These are phyloP conservation scores for Calameuta idolon DNA, from an alignment of 2,888 invertebrate genomes.

Conservation along the genomic window DNA sequence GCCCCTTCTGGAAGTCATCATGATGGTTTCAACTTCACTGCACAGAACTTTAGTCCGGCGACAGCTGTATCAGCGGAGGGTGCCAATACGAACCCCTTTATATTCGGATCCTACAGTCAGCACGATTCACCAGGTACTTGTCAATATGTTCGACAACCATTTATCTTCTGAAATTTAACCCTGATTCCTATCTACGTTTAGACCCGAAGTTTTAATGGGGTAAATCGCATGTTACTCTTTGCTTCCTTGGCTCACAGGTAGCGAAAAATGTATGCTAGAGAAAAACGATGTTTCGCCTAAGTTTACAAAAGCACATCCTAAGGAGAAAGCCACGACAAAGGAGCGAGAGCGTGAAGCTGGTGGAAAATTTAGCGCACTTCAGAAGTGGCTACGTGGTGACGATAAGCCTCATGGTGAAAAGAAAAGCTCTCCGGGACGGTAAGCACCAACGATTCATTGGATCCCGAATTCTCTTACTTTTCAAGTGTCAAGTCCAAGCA, in stretches of 20 bases:
- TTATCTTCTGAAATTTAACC: no score
- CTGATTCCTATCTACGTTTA: no score
- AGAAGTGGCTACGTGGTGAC: slow-evolving; percentile 72
- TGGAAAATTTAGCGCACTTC: slow-evolving; percentile 69
- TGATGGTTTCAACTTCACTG: slow-evolving; percentile 55
- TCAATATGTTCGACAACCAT: no score
- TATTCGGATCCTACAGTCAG: slow-evolving; percentile 63
- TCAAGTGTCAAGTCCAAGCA: no score
- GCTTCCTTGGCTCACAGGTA: slow-evolving; percentile 37
- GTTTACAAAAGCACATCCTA: slow-evolving; percentile 53
- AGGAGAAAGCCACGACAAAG: slow-evolving; percentile 53
- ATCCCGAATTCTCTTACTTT: not conserved
- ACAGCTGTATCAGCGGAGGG: slow-evolving; percentile 47
- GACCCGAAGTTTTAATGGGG: no score
- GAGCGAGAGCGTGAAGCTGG: slow-evolving; percentile 51
- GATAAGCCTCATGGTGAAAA: slow-evolving; percentile 64
- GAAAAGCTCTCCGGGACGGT: slow-evolving; percentile 62
- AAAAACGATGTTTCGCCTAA: slow-evolving; percentile 56
- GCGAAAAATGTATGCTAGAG: slow-evolving; percentile 47
- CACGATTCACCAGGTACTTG: slow-evolving; percentile 52
- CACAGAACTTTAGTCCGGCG: slow-evolving; percentile 48
- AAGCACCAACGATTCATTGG: slow-evolving; percentile 2
- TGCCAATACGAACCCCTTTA: slow-evolving; percentile 62
- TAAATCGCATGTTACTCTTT: no score
- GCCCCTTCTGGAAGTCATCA: slow-evolving; percentile 54